phyloP scores from a whole-genome alignment of 2,113 vertebrate species.

The Poecilia latipinna region DNA sequence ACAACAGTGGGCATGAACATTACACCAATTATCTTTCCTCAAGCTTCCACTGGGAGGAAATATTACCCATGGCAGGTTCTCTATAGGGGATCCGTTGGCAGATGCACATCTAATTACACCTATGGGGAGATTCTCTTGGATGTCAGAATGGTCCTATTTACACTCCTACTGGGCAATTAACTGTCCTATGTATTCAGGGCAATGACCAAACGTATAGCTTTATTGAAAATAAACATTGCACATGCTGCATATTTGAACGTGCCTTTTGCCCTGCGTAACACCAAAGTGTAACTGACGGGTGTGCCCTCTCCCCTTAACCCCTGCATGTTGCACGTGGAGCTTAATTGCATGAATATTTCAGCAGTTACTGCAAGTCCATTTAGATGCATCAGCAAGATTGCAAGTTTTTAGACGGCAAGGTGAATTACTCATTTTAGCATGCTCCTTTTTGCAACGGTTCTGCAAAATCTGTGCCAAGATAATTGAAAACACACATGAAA shows the following conservation, averaged over 20 bases:
- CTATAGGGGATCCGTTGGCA: slow-evolving; percentile 70
- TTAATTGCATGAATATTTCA: slow-evolving; percentile 73
- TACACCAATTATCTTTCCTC: slow-evolving; percentile 73
- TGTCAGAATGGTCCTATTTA: slow-evolving; percentile 57
- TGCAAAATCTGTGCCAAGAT: background rate
- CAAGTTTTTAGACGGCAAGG: slow-evolving; percentile 41
- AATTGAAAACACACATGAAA: background rate
- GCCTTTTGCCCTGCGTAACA: background rate
- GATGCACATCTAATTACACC: slow-evolving; percentile 74
- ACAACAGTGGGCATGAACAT: slow-evolving; percentile 61
- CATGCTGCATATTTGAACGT: slow-evolving; percentile 4
- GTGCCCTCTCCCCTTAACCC: slow-evolving; percentile 28
- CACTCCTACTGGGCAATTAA: slow-evolving; percentile 60
- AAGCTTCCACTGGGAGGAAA: slow-evolving; percentile 61
- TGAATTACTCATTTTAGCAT: slow-evolving; percentile 49
- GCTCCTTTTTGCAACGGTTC: background rate
- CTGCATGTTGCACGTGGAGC: slow-evolving; percentile 34
- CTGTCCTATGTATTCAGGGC: slow-evolving; percentile 26
- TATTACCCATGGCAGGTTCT: slow-evolving; percentile 64
- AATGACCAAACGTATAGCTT: slow-evolving; percentile 45
- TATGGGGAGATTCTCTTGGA: slow-evolving; percentile 66
- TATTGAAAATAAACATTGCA: slow-evolving; percentile 38
- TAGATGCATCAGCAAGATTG: slow-evolving; percentile 57
- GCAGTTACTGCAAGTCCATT: slow-evolving; percentile 42
- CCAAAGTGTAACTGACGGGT: slow-evolving; percentile 24